Evolutionary conservation across 23 tunicate species (phyloP), one percentile per base, ranked within the genome.

Genomic region (Styela plicata): DNA sequence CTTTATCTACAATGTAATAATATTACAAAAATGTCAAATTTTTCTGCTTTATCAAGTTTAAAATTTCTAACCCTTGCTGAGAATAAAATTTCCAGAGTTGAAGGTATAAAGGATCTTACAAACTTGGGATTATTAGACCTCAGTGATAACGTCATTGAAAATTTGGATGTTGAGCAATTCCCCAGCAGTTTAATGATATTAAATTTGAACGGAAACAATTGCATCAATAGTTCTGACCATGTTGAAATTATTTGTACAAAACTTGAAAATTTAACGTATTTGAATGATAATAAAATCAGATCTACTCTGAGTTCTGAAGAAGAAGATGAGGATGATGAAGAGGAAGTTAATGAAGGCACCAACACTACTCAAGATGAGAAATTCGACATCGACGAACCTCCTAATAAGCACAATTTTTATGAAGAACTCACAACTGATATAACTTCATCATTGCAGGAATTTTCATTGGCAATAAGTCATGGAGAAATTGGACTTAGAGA

Each of bases 1-100:
- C 77, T 71, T 32, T 71, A 71, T 32, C 17, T 71, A 34, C 77
- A 71, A 71, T 71, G 77, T 32, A 71, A 71, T 34, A 18, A 71
- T 16, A 71, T 71, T 3, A 3, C 26, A 29, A 36, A 71, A 71
- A 71, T 71, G 37, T 27, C 13, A 3, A 32, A 71, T 17, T 71
- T 71, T n/a, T 71, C 77, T 16, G 36, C 17, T 26, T 32, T 71
- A 22, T 2, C 36, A 3, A 34, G 36, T 21, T 71, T 71, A 36
- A 27, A 36, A 71, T 71, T 71, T 32, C 29, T 71, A 71, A 71
- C 77, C 16, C 35, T 71, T 13, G 34, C 77, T 33, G 77, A 71
- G 34, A 71, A 71, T 32, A 5, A 29, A 17, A 71, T 71, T 29
- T 18, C 5, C 20, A 17, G 29, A 30, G 34, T 71, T 2, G 13